These are phyloP conservation scores for Tetramorium bicarinatum DNA, from an alignment of 2,888 invertebrate genomes.

Conservation along the genomic window DNA sequence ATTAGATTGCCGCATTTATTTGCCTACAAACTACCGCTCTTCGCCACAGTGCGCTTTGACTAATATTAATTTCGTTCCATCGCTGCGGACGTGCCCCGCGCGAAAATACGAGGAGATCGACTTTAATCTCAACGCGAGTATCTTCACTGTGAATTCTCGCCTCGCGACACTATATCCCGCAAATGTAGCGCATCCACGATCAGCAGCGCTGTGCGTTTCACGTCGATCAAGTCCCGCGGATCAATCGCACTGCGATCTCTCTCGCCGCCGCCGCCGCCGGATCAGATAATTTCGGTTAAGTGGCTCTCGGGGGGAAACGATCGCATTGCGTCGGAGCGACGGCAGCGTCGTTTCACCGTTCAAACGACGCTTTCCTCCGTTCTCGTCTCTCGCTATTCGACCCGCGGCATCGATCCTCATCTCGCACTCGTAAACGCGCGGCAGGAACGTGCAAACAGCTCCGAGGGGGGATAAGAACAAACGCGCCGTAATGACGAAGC, in stretches of 20 bases:
- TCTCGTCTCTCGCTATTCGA: constrained; percentile 33
- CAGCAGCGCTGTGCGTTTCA: constrained; percentile 49
- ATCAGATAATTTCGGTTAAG: constrained; percentile 71
- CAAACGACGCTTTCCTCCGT: constrained; percentile 52
- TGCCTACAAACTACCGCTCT: neutral
- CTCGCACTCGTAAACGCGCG: constrained; percentile 23
- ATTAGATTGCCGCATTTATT: neutral
- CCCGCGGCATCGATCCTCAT: constrained; percentile 50
- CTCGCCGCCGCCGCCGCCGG: constrained; percentile 54
- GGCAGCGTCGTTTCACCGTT: constrained; percentile 47
- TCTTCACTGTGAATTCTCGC: neutral
- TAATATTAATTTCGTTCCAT: constrained; percentile 2
- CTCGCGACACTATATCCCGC: constrained; percentile 40
- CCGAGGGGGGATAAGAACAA: constrained; percentile 37
- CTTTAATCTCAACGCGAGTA: neutral
- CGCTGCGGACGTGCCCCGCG: no score
- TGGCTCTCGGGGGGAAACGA: constrained; percentile 60
- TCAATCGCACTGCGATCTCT: constrained; percentile 49
- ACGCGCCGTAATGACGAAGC: constrained; percentile 51
- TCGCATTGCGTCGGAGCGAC: constrained; percentile 40
- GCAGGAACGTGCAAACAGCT: constrained; percentile 11
- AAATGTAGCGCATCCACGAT: constrained; percentile 50
- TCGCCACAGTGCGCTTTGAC: neutral
- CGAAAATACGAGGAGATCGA: neutral
- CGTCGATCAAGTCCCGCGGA: constrained; percentile 43